Conservation (phyloP, 1,140 invertebrate genomes). For the Zaprionus africanus region DNA sequence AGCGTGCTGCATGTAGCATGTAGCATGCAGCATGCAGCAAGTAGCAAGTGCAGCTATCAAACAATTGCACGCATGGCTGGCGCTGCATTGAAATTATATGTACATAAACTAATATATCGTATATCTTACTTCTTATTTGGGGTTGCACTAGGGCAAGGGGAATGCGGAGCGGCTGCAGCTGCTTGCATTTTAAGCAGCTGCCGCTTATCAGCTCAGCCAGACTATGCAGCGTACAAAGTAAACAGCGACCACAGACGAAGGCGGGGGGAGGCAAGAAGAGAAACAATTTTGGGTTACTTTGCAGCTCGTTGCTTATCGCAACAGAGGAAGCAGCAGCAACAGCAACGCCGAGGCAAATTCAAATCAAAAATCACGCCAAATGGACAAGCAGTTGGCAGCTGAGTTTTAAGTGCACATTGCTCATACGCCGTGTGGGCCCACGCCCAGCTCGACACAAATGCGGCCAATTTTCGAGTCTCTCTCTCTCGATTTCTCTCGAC, state of each 20-base stretch:
- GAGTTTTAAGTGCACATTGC: conserved; percentile 54
- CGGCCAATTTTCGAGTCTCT: conserved; percentile 64
- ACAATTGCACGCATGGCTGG: conserved; percentile 67
- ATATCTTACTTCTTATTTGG: conserved; percentile 40
- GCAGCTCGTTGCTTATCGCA: conserved; percentile 43
- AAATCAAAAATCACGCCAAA: conserved; percentile 62
- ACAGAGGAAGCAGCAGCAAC: conserved; percentile 26
- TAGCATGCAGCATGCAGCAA: not conserved
- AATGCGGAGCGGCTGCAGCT: not conserved
- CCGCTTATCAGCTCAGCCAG: conserved; percentile 65
- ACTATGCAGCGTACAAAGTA: conserved; percentile 48
- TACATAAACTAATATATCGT: conserved; percentile 47
- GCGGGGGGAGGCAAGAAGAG: not conserved
- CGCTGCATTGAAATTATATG: conserved; percentile 55
- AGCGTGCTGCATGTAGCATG: not conserved
- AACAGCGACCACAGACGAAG: conserved; percentile 25
- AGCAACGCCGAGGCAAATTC: conserved; percentile 40
- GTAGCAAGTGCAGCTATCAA: conserved; percentile 55
- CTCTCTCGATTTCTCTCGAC: conserved; percentile 13
- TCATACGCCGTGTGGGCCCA: conserved; percentile 39
- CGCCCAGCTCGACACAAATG: conserved; percentile 49
- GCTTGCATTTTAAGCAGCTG: conserved; percentile 56
- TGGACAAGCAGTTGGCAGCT: conserved; percentile 40
- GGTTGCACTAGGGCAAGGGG: not conserved
- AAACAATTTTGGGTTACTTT: conserved; percentile 22